Evolutionary conservation across 2,797 vertebrate species (phyloP).

Genomic region (Gymnoscopelus microlampas): DNA sequence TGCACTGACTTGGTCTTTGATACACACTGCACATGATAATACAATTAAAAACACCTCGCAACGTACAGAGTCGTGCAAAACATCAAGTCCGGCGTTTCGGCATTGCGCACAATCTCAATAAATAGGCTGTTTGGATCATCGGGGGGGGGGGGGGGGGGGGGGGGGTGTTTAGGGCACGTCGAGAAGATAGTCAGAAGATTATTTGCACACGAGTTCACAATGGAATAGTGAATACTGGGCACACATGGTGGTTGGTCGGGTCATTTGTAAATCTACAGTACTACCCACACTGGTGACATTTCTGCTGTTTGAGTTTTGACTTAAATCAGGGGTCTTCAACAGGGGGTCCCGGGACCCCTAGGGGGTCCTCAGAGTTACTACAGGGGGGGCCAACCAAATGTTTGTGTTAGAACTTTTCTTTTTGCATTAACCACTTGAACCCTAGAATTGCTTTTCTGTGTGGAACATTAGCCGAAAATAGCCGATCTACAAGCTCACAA

Average conservation of each 20-base stretch:
- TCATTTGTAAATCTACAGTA: no score
- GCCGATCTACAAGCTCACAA: no score
- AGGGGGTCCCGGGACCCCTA: no score
- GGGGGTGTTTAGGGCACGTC: not conserved
- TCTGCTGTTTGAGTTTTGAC: no score
- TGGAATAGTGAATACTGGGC: slow-evolving; percentile 57
- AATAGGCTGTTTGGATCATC: slow-evolving; percentile 31
- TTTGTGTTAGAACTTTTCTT: no score
- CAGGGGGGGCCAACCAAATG: no score
- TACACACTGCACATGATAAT: slow-evolving; percentile 73
- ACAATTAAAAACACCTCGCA: slow-evolving; percentile 69
- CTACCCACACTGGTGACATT: no score
- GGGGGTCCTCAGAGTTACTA: no score
- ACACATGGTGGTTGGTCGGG: slow-evolving; percentile 20
- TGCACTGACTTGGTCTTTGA: slow-evolving; percentile 68
- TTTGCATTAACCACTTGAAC: no score
- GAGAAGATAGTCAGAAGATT: not conserved
- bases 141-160: slow-evolving; percentile 15
- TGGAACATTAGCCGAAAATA: no score
- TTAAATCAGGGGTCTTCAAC: no score
- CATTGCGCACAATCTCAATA: slow-evolving; percentile 33
- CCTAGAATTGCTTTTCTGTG: no score
- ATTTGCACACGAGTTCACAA: slow-evolving; percentile 35
- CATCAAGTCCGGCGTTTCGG: slow-evolving; percentile 64
- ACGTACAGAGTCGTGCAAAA: slow-evolving; percentile 62